Base-by-base conservation (phyloP, 1,140 invertebrate genomes). In the Pemphigus obesinymphae region DNA sequence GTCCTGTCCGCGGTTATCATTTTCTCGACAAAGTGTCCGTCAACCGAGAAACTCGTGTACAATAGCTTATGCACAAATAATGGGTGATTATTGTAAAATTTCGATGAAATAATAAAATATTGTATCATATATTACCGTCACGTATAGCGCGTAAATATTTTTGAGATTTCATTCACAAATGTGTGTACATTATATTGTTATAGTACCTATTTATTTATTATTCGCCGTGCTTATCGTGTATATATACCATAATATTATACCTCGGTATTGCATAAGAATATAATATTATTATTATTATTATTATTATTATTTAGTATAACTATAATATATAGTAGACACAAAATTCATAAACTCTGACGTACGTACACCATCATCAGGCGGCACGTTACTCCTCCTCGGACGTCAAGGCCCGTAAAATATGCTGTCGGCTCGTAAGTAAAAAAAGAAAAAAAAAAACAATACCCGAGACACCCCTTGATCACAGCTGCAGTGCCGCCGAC, bases 391-490 rank as follows among this genome's bases (percentile, higher is more conserved):
- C 34, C 63, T 66, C 63, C 31, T 66, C 63, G 11, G 63, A 66
- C 63, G 63, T 66, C 63, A 66, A 66, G 61, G 61, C 34, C 31
- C 26, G n/a, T n/a, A n/a, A n/a, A n/a, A 29, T 37, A 37, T 66
- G 20, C 63, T 20, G 63, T 66, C 63, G 63, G 63, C 26, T 37
- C 31, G 34, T n/a, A 37, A 66, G 63, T 66, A n/a, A n/a, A n/a
- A n/a, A n/a, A n/a, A n/a, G n/a, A n/a, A n/a, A n/a, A n/a, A n/a
- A 20, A 66, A 66, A 66, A 66, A 66, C 63, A 66, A 66, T 66
- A 66, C 63, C 63, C 63, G 37, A 37, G 63, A 66, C 63, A 66
- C 31, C 63, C 63, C 63, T 66, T 66, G 63, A 66, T 66, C 63
- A 23, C 63, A 13, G 63, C 29, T 20, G 29, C 26, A 8, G 11